Percentiles rank a stretch among this genome's conserved stretches.
These are phyloP conservation scores for Pelmatolapia mariae DNA, from an alignment of 2,113 vertebrate genomes.

Conservation along the genomic window DNA sequence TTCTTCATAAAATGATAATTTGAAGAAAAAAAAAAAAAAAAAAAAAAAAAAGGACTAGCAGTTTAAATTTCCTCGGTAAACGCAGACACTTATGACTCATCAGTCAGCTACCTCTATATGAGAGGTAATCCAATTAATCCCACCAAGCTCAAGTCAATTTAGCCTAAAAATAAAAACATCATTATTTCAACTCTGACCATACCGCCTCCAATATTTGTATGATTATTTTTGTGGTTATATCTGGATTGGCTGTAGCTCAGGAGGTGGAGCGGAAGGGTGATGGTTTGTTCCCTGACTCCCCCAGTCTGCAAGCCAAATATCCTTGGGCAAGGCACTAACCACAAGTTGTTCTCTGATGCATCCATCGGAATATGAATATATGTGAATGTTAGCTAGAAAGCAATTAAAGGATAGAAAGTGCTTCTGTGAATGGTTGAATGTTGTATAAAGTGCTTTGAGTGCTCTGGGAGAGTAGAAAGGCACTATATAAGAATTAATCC, in stretches of 20 bases:
- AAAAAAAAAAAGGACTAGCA: neutral
- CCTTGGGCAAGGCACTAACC: neutral
- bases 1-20: neutral
- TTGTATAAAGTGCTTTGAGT: neutral
- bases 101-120: neutral
- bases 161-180: neutral
- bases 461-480: neutral
- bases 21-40: neutral
- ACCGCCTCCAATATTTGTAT: neutral
- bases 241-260: neutral
- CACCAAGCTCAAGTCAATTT: neutral
- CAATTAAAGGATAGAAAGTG: neutral
- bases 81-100: neutral
- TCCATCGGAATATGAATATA: neutral
- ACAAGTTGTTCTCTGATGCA: neutral
- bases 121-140: neutral
- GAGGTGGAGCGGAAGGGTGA: neutral
- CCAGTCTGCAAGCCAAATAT: neutral
- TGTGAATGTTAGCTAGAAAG: neutral
- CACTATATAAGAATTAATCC: neutral
- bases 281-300: neutral
- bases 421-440: neutral
- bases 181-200: neutral
- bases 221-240: neutral
- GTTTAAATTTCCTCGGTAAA: neutral